Evolutionary conservation across 1,140 invertebrate genomes (phyloP), one percentile per base, ranked within the genome.

Genomic region (Tetranychus cinnabarinus): DNA sequence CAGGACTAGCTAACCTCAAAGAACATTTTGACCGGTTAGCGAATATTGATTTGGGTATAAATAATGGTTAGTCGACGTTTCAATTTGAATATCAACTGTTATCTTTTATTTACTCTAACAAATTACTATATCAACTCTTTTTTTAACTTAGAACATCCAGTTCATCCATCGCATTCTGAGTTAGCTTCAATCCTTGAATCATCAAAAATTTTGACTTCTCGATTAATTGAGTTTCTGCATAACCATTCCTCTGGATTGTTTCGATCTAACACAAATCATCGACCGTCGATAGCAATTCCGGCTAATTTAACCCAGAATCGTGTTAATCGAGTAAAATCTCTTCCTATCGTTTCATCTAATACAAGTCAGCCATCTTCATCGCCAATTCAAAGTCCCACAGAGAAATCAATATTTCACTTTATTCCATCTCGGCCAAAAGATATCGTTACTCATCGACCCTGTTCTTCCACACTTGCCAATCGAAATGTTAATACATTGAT

Each of bases 11-110:
- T 33, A 55, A 66, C 57, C 67, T 79, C 35, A 79, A 82, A 37
- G 79, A 80, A 46, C 83, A 88, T 69, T 74, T 95, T 60, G 87
- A 95, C 70, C 75, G 87, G 55, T 76, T 96, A 45, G 86, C 88
- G 46, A 79, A 77, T 50, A 86, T 95, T 68, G 90, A 95, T 76
- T 80, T 71, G 36, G 82, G 77, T 72, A 79, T 82, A 66, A 82
- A 81, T 83, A 74, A 56, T 47, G 60, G 60, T 61, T 15, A 7
- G 45, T 62, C 15, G 23, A 23, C 23, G 23, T 23, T 23, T 23
- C 23, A 23, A 13, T 58, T 7, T 46, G 0, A 59, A 8, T 12
- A 23, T 48, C 57, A 2, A 58, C 4, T 7, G n/a, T 42, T 36
- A 23, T 23, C 36, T 36, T 23, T 54, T 35, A 3, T 42, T 1